Evolutionary conservation across 2,888 invertebrate species (phyloP), one percentile per base, ranked within the genome.

Genomic region (Microchrysa polita): DNA sequence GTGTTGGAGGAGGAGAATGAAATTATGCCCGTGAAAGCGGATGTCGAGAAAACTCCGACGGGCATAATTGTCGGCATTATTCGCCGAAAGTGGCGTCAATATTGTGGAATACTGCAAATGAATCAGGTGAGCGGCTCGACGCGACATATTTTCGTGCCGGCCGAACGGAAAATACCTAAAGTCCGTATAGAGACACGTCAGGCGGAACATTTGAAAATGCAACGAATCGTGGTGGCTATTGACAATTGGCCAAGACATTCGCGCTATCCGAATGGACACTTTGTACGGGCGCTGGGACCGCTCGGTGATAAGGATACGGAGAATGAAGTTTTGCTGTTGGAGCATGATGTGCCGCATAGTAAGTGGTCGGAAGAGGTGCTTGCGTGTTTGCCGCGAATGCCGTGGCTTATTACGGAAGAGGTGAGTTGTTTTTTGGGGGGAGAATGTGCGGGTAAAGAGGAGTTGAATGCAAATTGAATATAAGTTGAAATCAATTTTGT

Each of bases 291-390:
- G 0, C 87, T 99, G 7, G 99, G 99, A 16, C 90, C 90, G 67
- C 91, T 97, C 75, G 98, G 99, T 23, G 94, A 97, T 81, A 95
- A 95, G 81, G 91, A 92, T 14, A 97, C 98, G 0, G 99, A 99
- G 86, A 99, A 98, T 82, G 97, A 98, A 85, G 98, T 96, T 9
- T 90, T 99, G 53, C 87, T 99, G 1, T 83, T 98, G 75, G 98
- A 99, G 81, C 97, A 99, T 82, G 98, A 98, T 84, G 93, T 99
- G 1, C 98, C 98, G 0, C 97, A 98, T 82, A 93, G 94, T 78
- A 90, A 94, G 78, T 99, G 99, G 86, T 96, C 97, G 0, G 95
- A 97, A 79, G 93, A 94, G 42, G 99, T 99, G 16, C 88, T 97
- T 0, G 91, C 91, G 73, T 98, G 95, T 82, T 87, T 99, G 59